Conservation (phyloP, 2,797 vertebrate species). For the Notoglanidium macrostoma region DNA sequence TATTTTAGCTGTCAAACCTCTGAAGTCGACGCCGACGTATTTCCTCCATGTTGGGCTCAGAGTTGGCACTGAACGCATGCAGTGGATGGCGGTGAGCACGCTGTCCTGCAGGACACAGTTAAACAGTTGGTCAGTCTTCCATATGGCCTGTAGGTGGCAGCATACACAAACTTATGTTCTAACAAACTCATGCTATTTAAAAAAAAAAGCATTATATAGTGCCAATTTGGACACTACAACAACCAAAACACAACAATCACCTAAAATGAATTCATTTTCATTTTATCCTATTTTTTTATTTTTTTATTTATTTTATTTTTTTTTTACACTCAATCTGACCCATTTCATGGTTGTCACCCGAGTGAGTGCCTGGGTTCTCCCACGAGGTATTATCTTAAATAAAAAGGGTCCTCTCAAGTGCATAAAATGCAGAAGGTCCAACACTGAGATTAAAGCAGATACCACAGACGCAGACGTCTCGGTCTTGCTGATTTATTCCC, state of each 20-base stretch:
- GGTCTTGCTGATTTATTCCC: no score
- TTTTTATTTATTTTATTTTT: no score
- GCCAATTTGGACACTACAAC: background rate
- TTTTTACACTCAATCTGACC: background rate
- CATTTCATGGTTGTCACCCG: background rate
- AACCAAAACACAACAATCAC: background rate
- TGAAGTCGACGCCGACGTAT: slow-evolving; percentile 67
- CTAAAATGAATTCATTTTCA: background rate
- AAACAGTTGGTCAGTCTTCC: background rate
- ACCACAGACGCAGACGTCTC: background rate
- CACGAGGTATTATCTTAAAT: background rate
- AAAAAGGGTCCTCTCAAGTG: background rate
- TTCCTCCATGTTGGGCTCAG: slow-evolving; percentile 63
- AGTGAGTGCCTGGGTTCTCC: background rate
- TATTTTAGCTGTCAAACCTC: slow-evolving; percentile 67
- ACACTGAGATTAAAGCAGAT: background rate
- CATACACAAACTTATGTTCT: background rate
- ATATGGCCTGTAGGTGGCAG: slow-evolving; percentile 8
- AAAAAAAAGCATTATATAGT: background rate
- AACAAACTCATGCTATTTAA: background rate
- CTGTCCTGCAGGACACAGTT: slow-evolving; percentile 56
- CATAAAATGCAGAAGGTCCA: background rate
- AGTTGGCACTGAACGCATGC: slow-evolving; percentile 58
- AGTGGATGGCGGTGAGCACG: slow-evolving; percentile 44
- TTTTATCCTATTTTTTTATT: background rate